Evolutionary conservation across 92 coral and sea anemone species (phyloP), one percentile per base, ranked within the genome.

Genomic region (Epizoanthus stellaris): DNA sequence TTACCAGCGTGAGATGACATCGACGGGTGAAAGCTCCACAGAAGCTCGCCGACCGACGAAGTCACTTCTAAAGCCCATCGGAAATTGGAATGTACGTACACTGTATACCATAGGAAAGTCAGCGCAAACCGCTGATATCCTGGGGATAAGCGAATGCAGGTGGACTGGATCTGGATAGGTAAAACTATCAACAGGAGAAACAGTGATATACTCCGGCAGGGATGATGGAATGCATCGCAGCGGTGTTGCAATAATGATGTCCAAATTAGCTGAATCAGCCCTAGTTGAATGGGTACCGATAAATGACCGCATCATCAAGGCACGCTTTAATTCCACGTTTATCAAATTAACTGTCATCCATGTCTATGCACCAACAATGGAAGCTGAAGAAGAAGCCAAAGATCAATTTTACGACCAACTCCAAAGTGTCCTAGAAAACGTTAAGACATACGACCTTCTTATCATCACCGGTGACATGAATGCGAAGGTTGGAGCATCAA

Each of bases 41-140:
- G 68, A 63, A 63, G 54, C 76, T 40, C 76, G 21, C 17, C 76
- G 58, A 70, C 76, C 76, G 57, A 70, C n/a, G 4, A 45, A 38
- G 75, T 70, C 67, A 16, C 15, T 75, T 20, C 30, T 17, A 36
- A 54, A 23, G 45, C 45, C 79, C 57, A 82, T 68, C 47, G 79
- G 79, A 13, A 49, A 66, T 76, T 82, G 86, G 86, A 82, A 82
- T 68, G 86, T 82, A 68, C 86, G 79, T 38, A 68, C 86, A 47
- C 70, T 81, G 66, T 81, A 65, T 66, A 67, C 25, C n/a, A 61
- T 63, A 67, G 76, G 85, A 11, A 81, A 81, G 66, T 61, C 66
- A 61, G 17, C 66, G 6, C 66, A 61, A 8, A 21, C 13, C 23
- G 20, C 66, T 61, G 67, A 80, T 21, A 80, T 80, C 70, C 63